Conservation (phyloP, 2,888 invertebrate genomes). For the Onthophagus sagittarius region DNA sequence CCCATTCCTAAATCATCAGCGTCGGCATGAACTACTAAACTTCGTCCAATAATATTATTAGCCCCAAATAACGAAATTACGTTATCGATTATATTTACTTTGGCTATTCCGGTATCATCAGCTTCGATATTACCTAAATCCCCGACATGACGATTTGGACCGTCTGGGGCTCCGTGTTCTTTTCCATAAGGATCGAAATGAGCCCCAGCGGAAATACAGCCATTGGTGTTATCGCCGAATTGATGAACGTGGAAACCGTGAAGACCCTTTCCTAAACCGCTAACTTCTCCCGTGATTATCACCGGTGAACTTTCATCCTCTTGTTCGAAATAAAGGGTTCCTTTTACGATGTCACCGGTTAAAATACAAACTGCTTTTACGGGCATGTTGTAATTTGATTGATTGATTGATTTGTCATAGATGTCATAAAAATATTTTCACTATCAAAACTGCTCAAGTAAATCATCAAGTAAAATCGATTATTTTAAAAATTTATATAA, state of each 20-base stretch:
- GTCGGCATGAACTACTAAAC: conserved; percentile 88
- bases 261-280: conserved; percentile 70
- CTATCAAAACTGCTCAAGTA: too few relatives aligned
- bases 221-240: conserved; percentile 94
- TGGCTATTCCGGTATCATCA: conserved; percentile 59
- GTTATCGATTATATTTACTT: conserved; percentile 61
- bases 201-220: conserved; percentile 88
- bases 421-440: not conserved
- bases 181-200: conserved; percentile 85
- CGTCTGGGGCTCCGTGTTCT: conserved; percentile 81
- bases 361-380: conserved; percentile 83
- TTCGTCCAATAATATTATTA: conserved; percentile 78
- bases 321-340: conserved; percentile 78
- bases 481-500: too few relatives aligned
- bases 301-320: conserved; percentile 63
- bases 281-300: conserved; percentile 76
- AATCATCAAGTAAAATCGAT: too few relatives aligned
- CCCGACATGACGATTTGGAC: conserved; percentile 82
- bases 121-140: conserved; percentile 85
- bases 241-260: conserved; percentile 96
- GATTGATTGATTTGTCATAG: not conserved
- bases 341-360: conserved; percentile 74
- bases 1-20: conserved; percentile 91
- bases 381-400: conserved; percentile 48
- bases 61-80: conserved; percentile 65